Base-by-base conservation (phyloP, 2,888 invertebrate species). In the Nycteola revayana region DNA sequence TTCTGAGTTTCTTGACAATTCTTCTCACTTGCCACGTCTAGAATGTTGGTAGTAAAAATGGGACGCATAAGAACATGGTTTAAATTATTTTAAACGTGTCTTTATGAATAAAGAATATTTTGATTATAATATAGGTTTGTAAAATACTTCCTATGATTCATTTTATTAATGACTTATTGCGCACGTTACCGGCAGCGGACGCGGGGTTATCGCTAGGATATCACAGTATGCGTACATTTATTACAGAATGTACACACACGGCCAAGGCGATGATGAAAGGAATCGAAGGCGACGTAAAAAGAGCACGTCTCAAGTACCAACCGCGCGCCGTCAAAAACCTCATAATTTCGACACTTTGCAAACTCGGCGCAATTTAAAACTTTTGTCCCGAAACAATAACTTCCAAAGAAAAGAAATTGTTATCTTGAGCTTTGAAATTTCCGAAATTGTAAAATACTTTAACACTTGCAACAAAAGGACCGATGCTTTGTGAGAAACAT, bases 131-230 rank as follows among this genome's bases (percentile, higher is more conserved):
- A n/a, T n/a, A 18, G 27, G 43, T 38, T 33, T 28, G 27, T 36
- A 44, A 46, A 53, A 59, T 56, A 67, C 63, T 67, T 69, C 62
- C 64, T 68, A 63, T 77, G 76, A 79, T 61, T 79, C 75, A 78
- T 66, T 65, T 60, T 51, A 53, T 61, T 49, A 37, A 43, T 66
- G 62, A 73, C 49, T 68, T 75, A 73, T 60, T 70, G 61, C 60
- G 60, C 60, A 67, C 67, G 56, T 64, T 60, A 58, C 56, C 61
- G 53, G 29, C 42, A 49, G 44, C 72, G 76, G 77, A 77, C 66
- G 74, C 48, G 56, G 49, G 79, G 84, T 84, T 86, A 86, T 84
- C 84, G 67, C 55, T 58, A 60, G 54, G 63, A 66, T 74, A 75
- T 73, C 73, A 63, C 60, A 64, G 60, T 63, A 58, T 66, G 61